Base-by-base conservation (phyloP, 2,888 invertebrate genomes). In the Oscheius sp. region DNA sequence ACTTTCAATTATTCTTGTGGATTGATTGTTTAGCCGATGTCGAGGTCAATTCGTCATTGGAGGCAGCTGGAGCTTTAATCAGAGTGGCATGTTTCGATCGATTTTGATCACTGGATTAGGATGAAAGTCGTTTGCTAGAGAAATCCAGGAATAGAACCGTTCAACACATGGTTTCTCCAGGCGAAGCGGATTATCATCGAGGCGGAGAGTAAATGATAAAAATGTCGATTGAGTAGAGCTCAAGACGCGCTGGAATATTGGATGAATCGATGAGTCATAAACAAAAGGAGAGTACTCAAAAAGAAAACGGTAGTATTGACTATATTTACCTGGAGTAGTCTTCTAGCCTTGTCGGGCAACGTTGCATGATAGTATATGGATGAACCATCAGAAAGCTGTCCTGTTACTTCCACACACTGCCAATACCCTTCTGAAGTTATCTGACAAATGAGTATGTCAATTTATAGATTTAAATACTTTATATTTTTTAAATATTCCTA, bases 31-130 rank as follows among this genome's bases (percentile, higher is more conserved):
- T 32, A 12, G 44, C 41, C 41, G 26, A 44, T 59, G n/a, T n/a
- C n/a, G 44, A 44, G 44, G n/a, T 20, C 59, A 26, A 59, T 59
- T 59, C 59, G 24, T 59, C 59, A 59, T 59, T 30, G 30, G 59
- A 20, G 41, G 24, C 59, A 44, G 59, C 54, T 32, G 54, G 33
- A 32, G 50, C 50, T n/a, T 9, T 50, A 28, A 26, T 59, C 59
- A 59, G 12, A 59, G 59, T 4, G 59, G 41, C 59, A 59, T 59
- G 22, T 38, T n/a, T 5, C 59, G 41, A 20, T 59, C 59, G 41
- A 59, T 59, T 22, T n/a, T 26, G 28, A 59, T 2, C n/a, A 17
- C 28, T 6, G 59, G 26, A 12, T 14, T 14, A 24, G 59, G 44
- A 26, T 17, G 28, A 20, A 59, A 59, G 1, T 6, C 2, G 20